Conservation (phyloP, 53 echinoderm and acorn worm genomes). For the Patiria pectinifera region DNA sequence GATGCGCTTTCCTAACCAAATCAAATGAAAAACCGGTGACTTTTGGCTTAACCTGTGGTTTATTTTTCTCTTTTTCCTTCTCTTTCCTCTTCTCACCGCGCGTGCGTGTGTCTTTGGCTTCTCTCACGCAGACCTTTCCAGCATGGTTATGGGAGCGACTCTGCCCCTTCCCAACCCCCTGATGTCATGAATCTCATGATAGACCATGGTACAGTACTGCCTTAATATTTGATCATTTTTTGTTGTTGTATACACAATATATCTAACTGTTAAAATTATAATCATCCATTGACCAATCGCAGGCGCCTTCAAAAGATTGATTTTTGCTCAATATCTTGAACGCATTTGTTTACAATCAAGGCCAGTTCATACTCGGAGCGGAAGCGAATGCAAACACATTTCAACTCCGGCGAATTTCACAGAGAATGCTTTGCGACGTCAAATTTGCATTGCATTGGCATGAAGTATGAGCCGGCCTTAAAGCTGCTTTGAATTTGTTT, state of each 20-base stretch:
- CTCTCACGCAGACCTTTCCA: conserved; percentile 31
- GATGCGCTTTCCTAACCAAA: not conserved
- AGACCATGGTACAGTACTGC: conserved; percentile 65
- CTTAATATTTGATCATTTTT: conserved; percentile 29
- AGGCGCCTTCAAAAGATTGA: not conserved
- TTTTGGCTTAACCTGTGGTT: conserved; percentile 55
- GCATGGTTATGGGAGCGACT: conserved; percentile 61
- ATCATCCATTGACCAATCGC: conserved; percentile 44
- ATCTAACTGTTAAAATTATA: conserved; percentile 10
- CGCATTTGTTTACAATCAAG: not conserved
- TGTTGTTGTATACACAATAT: not conserved
- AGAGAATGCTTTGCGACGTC: no score
- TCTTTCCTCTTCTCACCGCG: not conserved
- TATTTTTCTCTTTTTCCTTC: conserved; percentile 38
- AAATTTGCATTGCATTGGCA: no score
- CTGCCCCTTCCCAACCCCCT: conserved; percentile 54
- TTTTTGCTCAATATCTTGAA: not conserved
- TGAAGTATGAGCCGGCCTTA: not conserved
- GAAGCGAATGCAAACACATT: no score
- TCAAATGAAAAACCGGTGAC: conserved; percentile 35
- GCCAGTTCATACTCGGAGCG: no score
- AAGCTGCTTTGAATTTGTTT: not conserved
- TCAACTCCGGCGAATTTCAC: no score
- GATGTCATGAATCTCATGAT: conserved; percentile 58
- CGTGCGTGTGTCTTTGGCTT: conserved; percentile 28